Evolutionary conservation across 2,113 vertebrate genomes (phyloP), one percentile per base, ranked within the genome.

Genomic region (Puffinus mauretanicus): DNA sequence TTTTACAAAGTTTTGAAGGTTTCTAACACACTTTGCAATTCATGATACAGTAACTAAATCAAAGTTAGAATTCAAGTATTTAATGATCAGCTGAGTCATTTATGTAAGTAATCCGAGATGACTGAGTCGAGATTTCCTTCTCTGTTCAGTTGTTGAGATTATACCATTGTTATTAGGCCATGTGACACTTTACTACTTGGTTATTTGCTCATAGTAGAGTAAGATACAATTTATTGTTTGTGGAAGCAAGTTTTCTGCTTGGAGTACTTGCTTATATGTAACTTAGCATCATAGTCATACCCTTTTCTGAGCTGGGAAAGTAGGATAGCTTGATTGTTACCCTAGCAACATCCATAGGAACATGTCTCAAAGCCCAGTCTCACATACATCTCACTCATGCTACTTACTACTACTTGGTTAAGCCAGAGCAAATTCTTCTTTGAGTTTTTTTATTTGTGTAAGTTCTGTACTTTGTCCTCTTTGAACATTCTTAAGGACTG

Each of bases 321-420:
- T n/a, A 26, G 47, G 57, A 42, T 54, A 46, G 46, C 22, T 80
- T 61, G 40, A 13, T n/a, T 82, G 76, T 82, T 81, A 65, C 55
- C 38, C 27, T 44, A 71, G 76, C 62, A 90, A 46, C 32, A 34
- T 42, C 55, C 66, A 21, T 16, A 81, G 72, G 57, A 92, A 34
- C 34, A 10, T 64, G 32, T 38, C 71, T 88, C 19, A 60, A 72
- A 92, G 20, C 12, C 22, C 47, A 51, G 52, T 42, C 76, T 69
- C 9, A 1, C 0, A 0, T 54, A 10, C 21, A 13, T 58, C 49
- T 88, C 16, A 11, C 36, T 66, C 19, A 4, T n/a, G 24, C 15
- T 55, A 11, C 38, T 69, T 84, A 17, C 34, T 61, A 9, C 32
- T 65, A 10, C 24, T 73, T 44, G 38, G 21, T 69, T 58, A 86